phyloP scores from a whole-genome alignment of 2,888 invertebrate species.

The Cabera pusaria region DNA sequence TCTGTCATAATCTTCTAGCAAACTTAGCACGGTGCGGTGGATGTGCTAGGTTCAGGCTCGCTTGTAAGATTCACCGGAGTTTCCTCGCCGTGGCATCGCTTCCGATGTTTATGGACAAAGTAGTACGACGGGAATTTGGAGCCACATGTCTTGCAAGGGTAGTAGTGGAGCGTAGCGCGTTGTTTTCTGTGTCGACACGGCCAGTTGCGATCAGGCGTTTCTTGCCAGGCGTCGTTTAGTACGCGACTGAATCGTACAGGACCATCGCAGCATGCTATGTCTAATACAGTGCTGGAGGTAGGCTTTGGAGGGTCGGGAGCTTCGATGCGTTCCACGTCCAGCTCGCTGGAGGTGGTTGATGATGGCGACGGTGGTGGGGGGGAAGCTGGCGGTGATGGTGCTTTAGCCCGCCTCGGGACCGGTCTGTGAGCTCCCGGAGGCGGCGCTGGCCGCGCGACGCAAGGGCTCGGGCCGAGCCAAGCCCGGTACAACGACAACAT shows the following conservation, averaged over 20 bases:
- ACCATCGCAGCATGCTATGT: conserved; percentile 96
- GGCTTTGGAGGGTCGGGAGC: conserved; percentile 49
- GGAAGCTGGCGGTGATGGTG: conserved; percentile 57
- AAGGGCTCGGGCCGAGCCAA: conserved; percentile 77
- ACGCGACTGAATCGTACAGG: conserved; percentile 93
- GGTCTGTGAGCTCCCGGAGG: conserved; percentile 77
- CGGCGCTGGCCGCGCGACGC: conserved; percentile 71
- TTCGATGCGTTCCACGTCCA: conserved; percentile 71
- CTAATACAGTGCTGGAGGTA: conserved; percentile 84
- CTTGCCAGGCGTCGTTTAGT: conserved; percentile 90
- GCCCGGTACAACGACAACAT: conserved; percentile 81
- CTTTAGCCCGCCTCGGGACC: conserved; percentile 63
- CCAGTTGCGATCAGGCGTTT: conserved; percentile 86
- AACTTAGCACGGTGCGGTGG: conserved; percentile 46
- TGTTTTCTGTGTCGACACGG: conserved; percentile 93
- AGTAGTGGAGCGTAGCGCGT: conserved; percentile 92
- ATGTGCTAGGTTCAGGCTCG: conserved; percentile 51
- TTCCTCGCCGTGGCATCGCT: conserved; percentile 91
- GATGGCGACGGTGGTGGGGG: conserved; percentile 67
- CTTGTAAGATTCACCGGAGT: conserved; percentile 39
- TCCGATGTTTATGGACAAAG: conserved; percentile 96
- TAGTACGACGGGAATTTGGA: conserved; percentile 96
- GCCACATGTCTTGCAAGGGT: conserved; percentile 96
- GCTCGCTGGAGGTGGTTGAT: conserved; percentile 69
- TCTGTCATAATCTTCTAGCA: no score